Base-by-base conservation (phyloP, 1,140 invertebrate species). In the Anoplophora glabripennis region DNA sequence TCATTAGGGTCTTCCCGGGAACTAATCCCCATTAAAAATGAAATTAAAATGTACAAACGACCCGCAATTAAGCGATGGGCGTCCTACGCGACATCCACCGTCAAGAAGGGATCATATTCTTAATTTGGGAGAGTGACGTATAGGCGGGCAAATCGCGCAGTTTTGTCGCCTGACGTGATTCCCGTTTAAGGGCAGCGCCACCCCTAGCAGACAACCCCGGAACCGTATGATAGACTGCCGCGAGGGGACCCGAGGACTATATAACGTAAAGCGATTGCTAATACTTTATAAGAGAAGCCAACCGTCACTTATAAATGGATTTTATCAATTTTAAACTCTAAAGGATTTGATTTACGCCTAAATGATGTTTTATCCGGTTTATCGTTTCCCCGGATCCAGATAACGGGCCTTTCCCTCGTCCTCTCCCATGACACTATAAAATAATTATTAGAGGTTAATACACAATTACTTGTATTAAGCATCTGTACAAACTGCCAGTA, bases 261-360 rank as follows among this genome's bases (percentile, higher is more conserved):
- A 72, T 73, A 67, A 71, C 61, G 56, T 71, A 52, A 70, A 72
- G 58, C 72, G 71, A 74, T 74, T 69, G 71, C 70, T 71, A 72
- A 74, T 72, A 72, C 72, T 67, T 68, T 69, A 72, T 72, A 73
- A 73, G 73, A 72, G 70, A 73, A 75, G 63, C 72, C 69, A 67
- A 72, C 69, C 73, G 66, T 73, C 71, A 58, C 65, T 72, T 75
- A 75, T 75, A 75, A 73, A 75, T 75, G 73, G 71, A 72, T 73
- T 73, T 75, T 73, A 75, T 75, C 73, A 73, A 73, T 75, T 75
- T 75, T 68, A 73, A 75, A 72, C 57, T 65, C 47, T 61, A 63
- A 58, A 65, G 59, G 59, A 47, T 56, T 61, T 69, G 70, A 70
- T 72, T 70, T 71, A 72, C 66, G 66, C 65, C 17, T 49, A 51